Evolutionary conservation across 1,140 invertebrate species (phyloP), one percentile per base, ranked within the genome.

Genomic region (Papilio polyxenes): DNA sequence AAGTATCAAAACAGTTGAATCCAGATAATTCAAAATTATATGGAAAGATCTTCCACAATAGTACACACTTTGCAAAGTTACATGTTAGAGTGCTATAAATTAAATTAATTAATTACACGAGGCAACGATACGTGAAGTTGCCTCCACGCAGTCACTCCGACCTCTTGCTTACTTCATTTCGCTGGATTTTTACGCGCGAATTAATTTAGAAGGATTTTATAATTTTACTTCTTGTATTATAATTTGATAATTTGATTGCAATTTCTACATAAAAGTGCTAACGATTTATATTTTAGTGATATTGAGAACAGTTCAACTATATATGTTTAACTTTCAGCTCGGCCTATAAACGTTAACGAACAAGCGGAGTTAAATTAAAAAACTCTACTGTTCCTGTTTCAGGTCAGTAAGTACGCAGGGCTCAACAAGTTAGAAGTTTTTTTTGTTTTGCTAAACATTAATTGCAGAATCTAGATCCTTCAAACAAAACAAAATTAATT

Each of bases 91-190:
- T 72, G 62, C 62, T 65, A 2, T 31, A 72, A 72, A 72, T 72
- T 17, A 40, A 72, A 15, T 72, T 72, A 40, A 72, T 72, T 72
- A 72, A 72, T 72, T 72, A 72, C 7, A 72, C 65, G 31, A 72
- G 13, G 65, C 65, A 72, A 37, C 65, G 65, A 72, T 11, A 72
- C 65, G 65, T 72, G 65, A 72, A 37, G 65, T 72, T 72, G 23
- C 65, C 65, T 11, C 31, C 31, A 40, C 31, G 65, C 65, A 65
- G 62, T 65, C 9, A 72, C 65, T 72, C 65, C 65, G 65, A 72
- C 11, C 65, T 72, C 65, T 15, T 37, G 31, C 65, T 72, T 40
- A 72, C 65, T 72, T 72, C 65, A 40, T 72, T 37, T 2, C 31
- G 65, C 11, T 72, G 31, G 31, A 65, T 31, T 40, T 72, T 72